Base-by-base conservation (phyloP, 2,797 vertebrate species). In the Garrulus glandarius region DNA sequence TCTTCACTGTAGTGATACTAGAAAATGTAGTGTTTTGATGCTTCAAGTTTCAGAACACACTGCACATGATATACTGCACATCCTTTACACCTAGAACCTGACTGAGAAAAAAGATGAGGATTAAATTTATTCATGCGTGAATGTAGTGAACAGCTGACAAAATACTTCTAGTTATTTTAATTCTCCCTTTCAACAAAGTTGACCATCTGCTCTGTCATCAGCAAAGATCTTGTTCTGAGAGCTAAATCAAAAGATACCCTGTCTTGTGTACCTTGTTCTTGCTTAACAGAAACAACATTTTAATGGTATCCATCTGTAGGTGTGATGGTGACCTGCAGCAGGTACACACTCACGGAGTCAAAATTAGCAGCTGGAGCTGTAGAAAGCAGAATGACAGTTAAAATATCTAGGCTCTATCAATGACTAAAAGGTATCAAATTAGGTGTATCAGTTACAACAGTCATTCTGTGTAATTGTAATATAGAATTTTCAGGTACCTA, bases 161-260 rank as follows among this genome's bases (percentile, higher is more conserved):
- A 97, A 85, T 81, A 49, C 78, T 46, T 68, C 80, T 57, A 72
- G 65, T 70, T 95, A 91, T 84, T 95, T 94, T 88, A 82, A 70
- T 75, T 78, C 59, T 92, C 57, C 89, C 18, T 78, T 90, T 86
- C 65, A 61, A 68, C 53, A 75, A 93, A 95, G 65, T 10, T 96
- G 89, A 89, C 80, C 76, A 95, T 96, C 90, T 97, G 87, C 72
- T 95, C 79, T 68, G 49, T 92, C 75, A 93, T 74, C 59, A 89
- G 85, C 85, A 89, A 55, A 89, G 88, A 92, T 89, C 63, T 46
- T 63, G 34, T 71, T 92, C 56, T 81, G 69, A 94, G 95, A 95
- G 63, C 37, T 69, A 44, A 92, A 96, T 93, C 65, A 94, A 93
- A 97, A 95, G 37, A 92, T 95, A 74, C 55, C 50, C 76, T 76